A percentile compares a stretch with the other conserved stretches of the same genome.
These are phyloP conservation scores for Scolanthus callimorphus DNA, from an alignment of 92 coral and sea anemone species.

Conservation along the genomic window DNA sequence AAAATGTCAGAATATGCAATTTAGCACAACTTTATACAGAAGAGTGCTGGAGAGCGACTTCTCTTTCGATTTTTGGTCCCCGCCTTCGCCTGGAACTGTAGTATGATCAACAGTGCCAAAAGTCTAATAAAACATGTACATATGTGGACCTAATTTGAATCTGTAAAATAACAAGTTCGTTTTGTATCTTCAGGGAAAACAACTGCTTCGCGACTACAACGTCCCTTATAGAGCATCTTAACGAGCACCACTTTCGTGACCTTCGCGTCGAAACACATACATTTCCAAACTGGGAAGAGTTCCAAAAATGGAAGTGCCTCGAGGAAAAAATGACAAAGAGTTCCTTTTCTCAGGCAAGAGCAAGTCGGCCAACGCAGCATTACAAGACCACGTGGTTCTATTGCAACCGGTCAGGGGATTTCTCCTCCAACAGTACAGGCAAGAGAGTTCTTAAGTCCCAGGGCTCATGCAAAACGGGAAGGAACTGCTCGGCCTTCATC, in stretches of 20 bases:
- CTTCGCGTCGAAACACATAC: constrained; percentile 13
- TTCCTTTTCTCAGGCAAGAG: constrained; percentile 10
- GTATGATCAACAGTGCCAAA: too few species aligned
- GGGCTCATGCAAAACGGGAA: constrained; percentile 22
- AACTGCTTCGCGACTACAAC: too few species aligned
- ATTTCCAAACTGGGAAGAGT: constrained; percentile 16
- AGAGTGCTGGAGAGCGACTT: too few species aligned
- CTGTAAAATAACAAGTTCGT: too few species aligned
- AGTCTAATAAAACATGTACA: too few species aligned
- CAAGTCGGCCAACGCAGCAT: neutral
- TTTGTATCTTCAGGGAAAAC: too few species aligned
- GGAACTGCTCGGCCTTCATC: constrained; percentile 2
- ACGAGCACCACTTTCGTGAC: constrained; percentile 4
- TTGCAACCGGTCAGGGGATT: constrained; percentile 15
- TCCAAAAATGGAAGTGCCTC: constrained; percentile 12
- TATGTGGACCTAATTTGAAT: too few species aligned
- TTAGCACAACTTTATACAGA: too few species aligned
- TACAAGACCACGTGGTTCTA: constrained; percentile 14
- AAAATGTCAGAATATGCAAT: too few species aligned
- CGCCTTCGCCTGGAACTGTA: too few species aligned
- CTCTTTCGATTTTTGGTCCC: too few species aligned
- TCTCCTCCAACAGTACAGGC: constrained; percentile 7
- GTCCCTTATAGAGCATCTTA: constrained; percentile 25
- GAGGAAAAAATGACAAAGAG: constrained; percentile 27
- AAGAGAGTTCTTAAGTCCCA: constrained; percentile 27